Evolutionary conservation across 2,888 invertebrate species (phyloP).

Genomic region (Aphrophora alni): DNA sequence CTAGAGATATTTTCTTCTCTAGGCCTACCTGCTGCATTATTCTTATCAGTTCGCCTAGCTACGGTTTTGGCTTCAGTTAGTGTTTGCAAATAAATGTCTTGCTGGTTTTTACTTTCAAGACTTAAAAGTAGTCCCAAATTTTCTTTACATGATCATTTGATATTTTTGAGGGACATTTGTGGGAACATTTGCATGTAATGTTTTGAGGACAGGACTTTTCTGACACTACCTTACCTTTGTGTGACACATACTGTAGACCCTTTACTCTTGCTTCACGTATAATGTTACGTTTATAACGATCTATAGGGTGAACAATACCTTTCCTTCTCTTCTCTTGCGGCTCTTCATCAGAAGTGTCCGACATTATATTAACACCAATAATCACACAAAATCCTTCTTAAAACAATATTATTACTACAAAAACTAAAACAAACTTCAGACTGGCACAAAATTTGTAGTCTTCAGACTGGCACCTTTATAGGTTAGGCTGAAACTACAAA

Average conservation of each 20-base stretch:
- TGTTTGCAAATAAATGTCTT: constrained; percentile 19
- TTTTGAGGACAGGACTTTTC: constrained; percentile 13
- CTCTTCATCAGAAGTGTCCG: constrained; percentile 31
- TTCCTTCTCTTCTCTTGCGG: constrained; percentile 32
- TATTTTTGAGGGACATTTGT: constrained; percentile 18
- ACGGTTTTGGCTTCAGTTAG: constrained; percentile 9
- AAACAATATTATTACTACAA: not conserved
- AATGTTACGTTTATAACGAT: constrained; percentile 32
- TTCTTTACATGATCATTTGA: not conserved
- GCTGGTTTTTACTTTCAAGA: constrained; percentile 7
- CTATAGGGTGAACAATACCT: constrained; percentile 33
- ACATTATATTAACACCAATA: constrained; percentile 14
- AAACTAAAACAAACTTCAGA: not conserved
- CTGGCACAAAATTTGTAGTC: not conserved
- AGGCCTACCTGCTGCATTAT: constrained; percentile 22
- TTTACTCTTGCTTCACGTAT: constrained; percentile 23
- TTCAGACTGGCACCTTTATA: not conserved
- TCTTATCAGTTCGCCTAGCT: not conserved
- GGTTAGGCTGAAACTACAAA: not conserved
- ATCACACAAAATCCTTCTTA: not conserved
- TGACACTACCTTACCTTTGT: constrained; percentile 32
- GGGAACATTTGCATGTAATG: constrained; percentile 17
- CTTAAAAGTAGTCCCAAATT: constrained; percentile 16
- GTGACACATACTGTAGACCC: constrained; percentile 23
- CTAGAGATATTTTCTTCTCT: too few species aligned